A percentile compares a stretch with the other conserved stretches of the same genome.
phyloP scores from a whole-genome alignment of 2,888 invertebrate genomes.

The Caenorhabditis plicata region DNA sequence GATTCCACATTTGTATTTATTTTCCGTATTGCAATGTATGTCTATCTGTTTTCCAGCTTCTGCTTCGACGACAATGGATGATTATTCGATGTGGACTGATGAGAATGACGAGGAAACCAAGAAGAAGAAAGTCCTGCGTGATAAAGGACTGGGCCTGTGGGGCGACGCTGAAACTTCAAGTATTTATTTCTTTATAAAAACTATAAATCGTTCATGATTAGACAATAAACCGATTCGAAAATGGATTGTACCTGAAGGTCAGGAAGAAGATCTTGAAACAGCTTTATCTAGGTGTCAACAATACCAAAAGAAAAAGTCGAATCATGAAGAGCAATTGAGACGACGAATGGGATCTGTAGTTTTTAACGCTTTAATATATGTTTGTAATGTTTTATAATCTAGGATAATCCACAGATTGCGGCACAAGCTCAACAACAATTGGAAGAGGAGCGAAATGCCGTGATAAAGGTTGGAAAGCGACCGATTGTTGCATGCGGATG shows the following conservation, averaged over 20 bases:
- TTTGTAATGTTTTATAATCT: no score
- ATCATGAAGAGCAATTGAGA: slow-evolving; percentile 22
- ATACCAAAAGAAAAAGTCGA: slow-evolving; percentile 20
- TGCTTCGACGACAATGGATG: slow-evolving; percentile 18
- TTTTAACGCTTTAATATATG: no score
- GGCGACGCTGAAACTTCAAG: slow-evolving; percentile 25
- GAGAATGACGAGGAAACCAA: slow-evolving; percentile 35
- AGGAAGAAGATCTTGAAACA: slow-evolving; percentile 26
- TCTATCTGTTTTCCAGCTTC: neutral
- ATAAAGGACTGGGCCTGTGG: slow-evolving; percentile 29
- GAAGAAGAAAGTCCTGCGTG: slow-evolving; percentile 26
- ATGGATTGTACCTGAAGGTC: slow-evolving; percentile 25
- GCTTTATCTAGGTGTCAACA: slow-evolving; percentile 22
- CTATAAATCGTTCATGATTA: neutral
- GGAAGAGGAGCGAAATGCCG: slow-evolving; percentile 21
- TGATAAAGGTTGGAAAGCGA: slow-evolving; percentile 14
- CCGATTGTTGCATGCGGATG: slow-evolving; percentile 27
- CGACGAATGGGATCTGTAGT: slow-evolving; percentile 19
- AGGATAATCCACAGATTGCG: slow-evolving; percentile 20
- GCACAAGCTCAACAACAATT: slow-evolving; percentile 25
- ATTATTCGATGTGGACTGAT: slow-evolving; percentile 37
- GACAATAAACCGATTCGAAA: slow-evolving; percentile 20
- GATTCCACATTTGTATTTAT: neutral
- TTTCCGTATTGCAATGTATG: neutral
- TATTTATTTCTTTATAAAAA: slow-evolving; percentile 6